Evolutionary conservation across 1,140 invertebrate species (phyloP).

Genomic region (Drosophila nebulosa): DNA sequence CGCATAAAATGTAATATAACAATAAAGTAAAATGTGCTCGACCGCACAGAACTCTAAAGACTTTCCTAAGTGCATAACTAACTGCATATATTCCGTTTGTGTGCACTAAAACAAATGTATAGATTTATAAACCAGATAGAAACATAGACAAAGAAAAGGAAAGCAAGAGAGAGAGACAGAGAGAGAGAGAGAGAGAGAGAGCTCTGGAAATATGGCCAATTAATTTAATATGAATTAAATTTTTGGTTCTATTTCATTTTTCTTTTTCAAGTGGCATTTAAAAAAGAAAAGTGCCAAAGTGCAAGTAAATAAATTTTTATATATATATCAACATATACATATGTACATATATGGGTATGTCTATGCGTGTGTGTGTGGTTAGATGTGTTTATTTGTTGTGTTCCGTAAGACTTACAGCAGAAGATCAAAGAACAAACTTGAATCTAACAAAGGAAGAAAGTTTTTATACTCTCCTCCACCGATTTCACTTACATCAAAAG

Average conservation of each 20-base stretch:
- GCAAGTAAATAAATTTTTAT: conserved; percentile 24
- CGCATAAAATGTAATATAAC: conserved; percentile 49
- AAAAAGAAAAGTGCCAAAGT: conserved; percentile 25
- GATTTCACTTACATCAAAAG: neutral
- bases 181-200: conserved; percentile 24
- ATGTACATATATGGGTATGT: too few relatives aligned
- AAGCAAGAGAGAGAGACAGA: neutral
- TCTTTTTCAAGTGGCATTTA: conserved; percentile 52
- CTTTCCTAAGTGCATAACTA: neutral
- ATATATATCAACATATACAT: neutral
- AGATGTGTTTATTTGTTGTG: neutral
- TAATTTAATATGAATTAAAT: conserved; percentile 64
- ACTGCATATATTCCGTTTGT: conserved; percentile 2
- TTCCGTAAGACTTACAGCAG: neutral
- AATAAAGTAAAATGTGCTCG: conserved; percentile 48
- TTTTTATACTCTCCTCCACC: conserved; percentile 18
- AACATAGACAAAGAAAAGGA: neutral
- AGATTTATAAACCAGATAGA: neutral
- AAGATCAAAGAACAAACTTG: neutral
- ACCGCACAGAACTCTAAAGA: neutral
- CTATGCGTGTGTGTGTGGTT: neutral
- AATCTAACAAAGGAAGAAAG: neutral
- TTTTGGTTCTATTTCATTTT: conserved; percentile 13
- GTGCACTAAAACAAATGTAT: neutral
- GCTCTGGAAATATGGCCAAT: conserved; percentile 64